Evolutionary conservation across 2,888 invertebrate genomes (phyloP).

Genomic region (Temnothorax ravouxi): DNA sequence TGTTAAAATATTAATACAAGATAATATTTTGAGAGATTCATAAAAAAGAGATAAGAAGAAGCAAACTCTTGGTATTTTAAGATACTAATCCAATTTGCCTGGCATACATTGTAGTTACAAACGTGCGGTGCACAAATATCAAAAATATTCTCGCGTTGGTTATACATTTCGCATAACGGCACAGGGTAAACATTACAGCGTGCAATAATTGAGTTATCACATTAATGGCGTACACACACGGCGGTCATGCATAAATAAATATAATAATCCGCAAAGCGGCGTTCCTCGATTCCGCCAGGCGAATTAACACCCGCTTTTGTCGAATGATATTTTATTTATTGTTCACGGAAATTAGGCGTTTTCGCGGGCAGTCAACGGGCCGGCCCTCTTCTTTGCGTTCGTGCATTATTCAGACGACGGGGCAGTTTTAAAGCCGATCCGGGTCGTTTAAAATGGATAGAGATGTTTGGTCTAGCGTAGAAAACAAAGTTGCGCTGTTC

Average conservation of each 20-base stretch:
- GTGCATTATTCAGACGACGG: slow-evolving; percentile 24
- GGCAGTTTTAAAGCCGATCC: slow-evolving; percentile 22
- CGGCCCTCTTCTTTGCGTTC: slow-evolving; percentile 29
- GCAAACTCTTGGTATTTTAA: neutral
- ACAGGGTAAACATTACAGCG: slow-evolving; percentile 30
- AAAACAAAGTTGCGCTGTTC: slow-evolving; percentile 6
- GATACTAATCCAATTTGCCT: neutral
- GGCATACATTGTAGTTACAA: neutral
- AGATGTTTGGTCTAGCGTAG: neutral
- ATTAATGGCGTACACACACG: slow-evolving; percentile 31
- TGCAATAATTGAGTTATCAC: slow-evolving; percentile 53
- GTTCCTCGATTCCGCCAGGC: slow-evolving; percentile 36
- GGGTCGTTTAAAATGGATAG: slow-evolving; percentile 32
- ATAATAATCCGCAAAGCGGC: slow-evolving; percentile 54
- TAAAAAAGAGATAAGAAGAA: neutral
- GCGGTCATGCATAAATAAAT: slow-evolving; percentile 49
- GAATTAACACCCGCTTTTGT: slow-evolving; percentile 50
- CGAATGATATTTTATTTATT: slow-evolving; percentile 51
- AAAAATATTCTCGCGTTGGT: neutral
- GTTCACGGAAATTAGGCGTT: slow-evolving; percentile 12
- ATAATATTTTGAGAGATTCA: neutral
- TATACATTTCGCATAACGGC: slow-evolving; percentile 19
- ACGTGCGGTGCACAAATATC: neutral
- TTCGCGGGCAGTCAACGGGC: neutral
- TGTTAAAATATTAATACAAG: neutral